Percentiles rank a stretch among this genome's conserved stretches.
Conservation (phyloP, 2,113 vertebrate species). For the Odontophorus gujanensis region DNA sequence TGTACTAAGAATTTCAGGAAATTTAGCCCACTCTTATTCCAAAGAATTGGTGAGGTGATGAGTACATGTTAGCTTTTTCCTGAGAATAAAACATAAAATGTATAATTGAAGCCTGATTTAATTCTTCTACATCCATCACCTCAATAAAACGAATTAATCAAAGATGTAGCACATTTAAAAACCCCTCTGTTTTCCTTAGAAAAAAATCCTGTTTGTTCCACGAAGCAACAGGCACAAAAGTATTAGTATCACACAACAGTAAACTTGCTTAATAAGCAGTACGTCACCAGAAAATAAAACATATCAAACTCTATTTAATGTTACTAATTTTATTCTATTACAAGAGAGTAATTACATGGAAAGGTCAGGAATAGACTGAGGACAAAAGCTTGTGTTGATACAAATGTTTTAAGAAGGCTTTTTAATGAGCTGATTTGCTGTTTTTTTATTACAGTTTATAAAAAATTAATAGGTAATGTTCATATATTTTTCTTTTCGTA, state of each 20-base stretch:
- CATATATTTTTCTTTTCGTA: neutral
- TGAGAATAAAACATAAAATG: neutral
- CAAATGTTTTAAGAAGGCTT: neutral
- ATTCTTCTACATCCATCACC: neutral
- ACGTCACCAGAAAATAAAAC: neutral
- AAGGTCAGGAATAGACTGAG: neutral
- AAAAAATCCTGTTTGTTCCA: neutral
- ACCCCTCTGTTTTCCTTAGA: neutral
- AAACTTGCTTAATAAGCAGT: neutral
- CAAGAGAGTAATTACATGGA: neutral
- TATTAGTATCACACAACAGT: neutral
- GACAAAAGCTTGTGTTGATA: neutral
- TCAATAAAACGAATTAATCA: neutral
- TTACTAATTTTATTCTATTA: constrained; percentile 26
- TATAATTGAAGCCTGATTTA: neutral
- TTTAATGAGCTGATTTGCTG: neutral
- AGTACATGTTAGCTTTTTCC: neutral
- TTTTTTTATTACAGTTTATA: neutral
- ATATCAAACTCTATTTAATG: neutral
- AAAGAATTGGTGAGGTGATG: neutral
- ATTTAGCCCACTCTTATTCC: neutral
- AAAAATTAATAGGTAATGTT: neutral
- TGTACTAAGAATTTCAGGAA: neutral
- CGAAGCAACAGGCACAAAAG: neutral
- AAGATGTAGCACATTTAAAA: neutral